Evolutionary conservation across 2,113 vertebrate genomes (phyloP), one percentile per base, ranked within the genome.

Genomic region (Pygoscelis adeliae): DNA sequence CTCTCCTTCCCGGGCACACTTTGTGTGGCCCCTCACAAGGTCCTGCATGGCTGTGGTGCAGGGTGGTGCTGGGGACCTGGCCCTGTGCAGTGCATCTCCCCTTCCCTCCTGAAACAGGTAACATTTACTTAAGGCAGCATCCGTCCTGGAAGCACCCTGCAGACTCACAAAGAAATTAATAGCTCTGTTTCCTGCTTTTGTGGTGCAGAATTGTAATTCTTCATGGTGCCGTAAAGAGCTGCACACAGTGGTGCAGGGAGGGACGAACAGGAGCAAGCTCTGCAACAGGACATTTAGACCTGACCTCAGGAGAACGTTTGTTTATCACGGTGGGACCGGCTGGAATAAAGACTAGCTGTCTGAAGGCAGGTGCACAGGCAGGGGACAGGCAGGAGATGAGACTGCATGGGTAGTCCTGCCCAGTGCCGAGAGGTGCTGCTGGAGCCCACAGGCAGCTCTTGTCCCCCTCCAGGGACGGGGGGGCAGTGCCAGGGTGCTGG

Each of bases 181-280:
- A 67, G 92, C 83, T 95, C 70, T 80, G 67, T 90, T 93, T 93
- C 93, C 82, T 80, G 67, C 90, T 85, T 70, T 65, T 46, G 88
- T 93, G 96, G 82, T 86, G 93, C 96, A 95, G 97, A 92, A 94
- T 86, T 92, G 93, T 93, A 93, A 97, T 95, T 95, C 92, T 88
- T 92, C 82, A 32, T 3, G 2, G 90, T 2, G 38, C 90, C 65
- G 88, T 10, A 4, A 49, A 90, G 69, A 76, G 88, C 90, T 27
- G 83, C 58, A 21, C 58, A 21, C 62, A 59, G 70, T 9, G 10
- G 66, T 36, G 67, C 42, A 29, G 91, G 62, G 38, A 56, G 56
- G 80, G 86, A 89, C 0, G 7, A 38, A 21, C 50, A 8, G 85
- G 76, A 73, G 56, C 38, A 59, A 85, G 42, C 46, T 53, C 83